Evolutionary conservation across 2,888 invertebrate genomes (phyloP), one percentile per base, ranked within the genome.

Genomic region (Cryptocephalus moraei): DNA sequence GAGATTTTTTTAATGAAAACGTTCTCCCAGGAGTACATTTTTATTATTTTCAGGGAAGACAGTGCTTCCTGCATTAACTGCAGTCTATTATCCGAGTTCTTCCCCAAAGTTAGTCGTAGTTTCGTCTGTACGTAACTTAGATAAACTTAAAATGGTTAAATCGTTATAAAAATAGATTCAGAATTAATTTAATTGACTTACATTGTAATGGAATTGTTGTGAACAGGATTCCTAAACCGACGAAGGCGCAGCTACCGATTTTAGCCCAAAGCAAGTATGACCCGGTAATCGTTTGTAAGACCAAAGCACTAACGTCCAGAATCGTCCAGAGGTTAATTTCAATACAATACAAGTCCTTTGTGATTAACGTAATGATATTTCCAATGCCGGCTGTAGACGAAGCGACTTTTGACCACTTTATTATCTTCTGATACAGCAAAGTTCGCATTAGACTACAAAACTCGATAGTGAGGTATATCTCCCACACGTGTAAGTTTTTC

Each of bases 291-390:
- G 90, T 85, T 60, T 92, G 86, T 91, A 91, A 63, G 0, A 92
- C 88, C 0, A 90, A 92, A 32, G 49, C 49, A 11, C 45, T 45
- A 39, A 48, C 48, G 11, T 47, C 57, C 40, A 93, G 92, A 6
- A 91, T 68, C 11, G 52, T 45, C 55, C 93, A 91, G 14, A 93
- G 73, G 66, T 91, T 36, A 12, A 12, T 6, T 36, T 36, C 36
- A 11, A 36, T 36, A 36, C 36, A 36, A 12, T 36, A 36, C 36
- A 36, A 4, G 6, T 93, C 96, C 65, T 93, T 95, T 1, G 93
- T 90, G 48, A 96, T 74, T n/a, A 94, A 76, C 62, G 93, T 94
- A 33, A 94, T 89, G 51, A 81, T 75, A 62, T 80, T 80, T 1
- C 81, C 81, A 22, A 75, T 36, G 9, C 39, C 49, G 2, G 49